These are phyloP conservation scores for Dicyrtoma fusca DNA, from an alignment of 2,888 invertebrate species.

Conservation along the genomic window DNA sequence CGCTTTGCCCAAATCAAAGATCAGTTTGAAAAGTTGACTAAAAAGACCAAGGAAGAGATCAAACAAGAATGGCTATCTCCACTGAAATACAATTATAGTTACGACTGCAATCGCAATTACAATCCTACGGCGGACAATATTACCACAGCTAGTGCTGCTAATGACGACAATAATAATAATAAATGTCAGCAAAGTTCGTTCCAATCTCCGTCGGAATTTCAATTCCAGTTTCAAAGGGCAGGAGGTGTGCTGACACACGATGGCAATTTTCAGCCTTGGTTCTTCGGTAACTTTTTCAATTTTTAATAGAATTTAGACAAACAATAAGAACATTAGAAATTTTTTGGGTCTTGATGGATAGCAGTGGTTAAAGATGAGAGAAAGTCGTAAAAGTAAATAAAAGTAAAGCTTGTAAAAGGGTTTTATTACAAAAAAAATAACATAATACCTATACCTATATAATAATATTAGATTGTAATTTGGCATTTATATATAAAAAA, in stretches of 20 bases:
- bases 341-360: no score
- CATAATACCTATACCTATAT: neutral
- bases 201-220: neutral
- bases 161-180: neutral
- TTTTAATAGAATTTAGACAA: no score
- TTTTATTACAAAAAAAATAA: neutral
- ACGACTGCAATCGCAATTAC: neutral
- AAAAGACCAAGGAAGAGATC: conserved; percentile 35
- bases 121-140: neutral
- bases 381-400: no score
- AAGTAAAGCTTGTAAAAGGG: neutral
- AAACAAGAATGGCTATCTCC: conserved; percentile 31
- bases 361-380: no score
- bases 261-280: conserved; percentile 37
- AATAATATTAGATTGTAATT: neutral
- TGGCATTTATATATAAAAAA: neutral
- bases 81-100: neutral
- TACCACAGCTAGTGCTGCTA: neutral
- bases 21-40: conserved; percentile 30
- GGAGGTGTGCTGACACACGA: conserved; percentile 27
- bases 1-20: conserved; percentile 14
- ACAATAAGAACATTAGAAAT: no score
- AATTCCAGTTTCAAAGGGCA: conserved; percentile 22
- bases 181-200: neutral
- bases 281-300: conserved; percentile 28